Percentiles rank a stretch among this genome's conserved stretches.
Evolutionary conservation across 1,140 invertebrate genomes (phyloP).

Genomic region (Nephila pilipes): DNA sequence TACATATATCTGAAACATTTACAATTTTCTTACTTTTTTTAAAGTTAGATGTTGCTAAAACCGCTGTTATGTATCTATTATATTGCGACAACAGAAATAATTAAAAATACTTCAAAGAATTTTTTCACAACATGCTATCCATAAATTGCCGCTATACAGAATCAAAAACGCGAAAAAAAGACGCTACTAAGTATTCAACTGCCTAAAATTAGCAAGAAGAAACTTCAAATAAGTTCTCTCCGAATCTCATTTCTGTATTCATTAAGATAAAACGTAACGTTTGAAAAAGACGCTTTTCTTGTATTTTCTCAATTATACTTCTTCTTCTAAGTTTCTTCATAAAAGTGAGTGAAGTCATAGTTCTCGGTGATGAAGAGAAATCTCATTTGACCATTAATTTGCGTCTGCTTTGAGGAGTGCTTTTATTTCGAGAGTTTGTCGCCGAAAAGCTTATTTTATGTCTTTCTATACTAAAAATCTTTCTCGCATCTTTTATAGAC

Average conservation of each 20-base stretch:
- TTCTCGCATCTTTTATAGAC: slow-evolving; percentile 41
- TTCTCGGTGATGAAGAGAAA: slow-evolving; percentile 5
- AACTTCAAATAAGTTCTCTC: neutral
- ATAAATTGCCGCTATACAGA: no score
- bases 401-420: slow-evolving; percentile 4
- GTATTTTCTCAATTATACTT: neutral
- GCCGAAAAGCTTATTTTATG: slow-evolving; percentile 22
- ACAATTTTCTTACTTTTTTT: no score
- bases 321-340: slow-evolving; percentile 4
- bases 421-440: slow-evolving; percentile 23
- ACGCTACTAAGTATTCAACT: no score
- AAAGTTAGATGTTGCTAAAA: no score
- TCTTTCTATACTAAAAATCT: slow-evolving; percentile 38
- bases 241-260: neutral
- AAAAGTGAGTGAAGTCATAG: neutral
- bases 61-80: no score
- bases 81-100: no score
- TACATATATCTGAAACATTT: no score
- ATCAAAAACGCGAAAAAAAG: no score
- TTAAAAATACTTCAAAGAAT: no score
- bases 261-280: neutral
- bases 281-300: neutral
- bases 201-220: neutral
- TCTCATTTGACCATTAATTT: slow-evolving; percentile 33
- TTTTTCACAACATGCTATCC: no score